A percentile compares a stretch with the other conserved stretches of the same genome.
Evolutionary conservation across 2,888 invertebrate species (phyloP).

Genomic region (Anoncus sp.): DNA sequence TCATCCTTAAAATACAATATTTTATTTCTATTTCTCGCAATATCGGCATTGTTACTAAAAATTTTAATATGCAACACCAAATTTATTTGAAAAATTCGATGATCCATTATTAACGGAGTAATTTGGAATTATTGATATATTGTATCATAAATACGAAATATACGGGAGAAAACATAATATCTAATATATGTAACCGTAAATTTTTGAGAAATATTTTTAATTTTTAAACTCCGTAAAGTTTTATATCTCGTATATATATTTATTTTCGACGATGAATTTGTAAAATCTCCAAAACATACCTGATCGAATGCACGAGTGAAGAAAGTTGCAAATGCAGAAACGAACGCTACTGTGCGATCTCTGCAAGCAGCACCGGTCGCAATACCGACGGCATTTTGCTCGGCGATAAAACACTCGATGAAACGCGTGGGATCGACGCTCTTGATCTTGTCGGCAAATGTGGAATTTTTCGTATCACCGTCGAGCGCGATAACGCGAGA

Average conservation of each 20-base stretch:
- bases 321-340: slow-evolving; percentile 99
- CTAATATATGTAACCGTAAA: no score
- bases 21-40: no score
- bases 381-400: slow-evolving; percentile 98
- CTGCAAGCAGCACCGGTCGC: slow-evolving; percentile 98
- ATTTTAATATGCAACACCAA: no score
- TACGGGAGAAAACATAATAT: no score
- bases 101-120: no score
- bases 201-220: no score
- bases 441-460: slow-evolving; percentile 96
- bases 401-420: slow-evolving; percentile 99
- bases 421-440: slow-evolving; percentile 90
- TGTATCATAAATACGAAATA: no score
- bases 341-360: slow-evolving; percentile 96
- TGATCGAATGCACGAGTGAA: slow-evolving; percentile 98
- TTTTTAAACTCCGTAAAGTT: not conserved
- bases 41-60: no score
- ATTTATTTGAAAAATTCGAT: no score
- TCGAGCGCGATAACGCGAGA: slow-evolving; percentile 96
- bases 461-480: slow-evolving; percentile 99
- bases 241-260: not conserved
- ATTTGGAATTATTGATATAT: no score
- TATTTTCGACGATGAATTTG: not conserved
- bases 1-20: not conserved
- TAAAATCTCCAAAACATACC: slow-evolving; percentile 81